Evolutionary conservation across 2,888 invertebrate species (phyloP).

Genomic region (Aphidius colemani): DNA sequence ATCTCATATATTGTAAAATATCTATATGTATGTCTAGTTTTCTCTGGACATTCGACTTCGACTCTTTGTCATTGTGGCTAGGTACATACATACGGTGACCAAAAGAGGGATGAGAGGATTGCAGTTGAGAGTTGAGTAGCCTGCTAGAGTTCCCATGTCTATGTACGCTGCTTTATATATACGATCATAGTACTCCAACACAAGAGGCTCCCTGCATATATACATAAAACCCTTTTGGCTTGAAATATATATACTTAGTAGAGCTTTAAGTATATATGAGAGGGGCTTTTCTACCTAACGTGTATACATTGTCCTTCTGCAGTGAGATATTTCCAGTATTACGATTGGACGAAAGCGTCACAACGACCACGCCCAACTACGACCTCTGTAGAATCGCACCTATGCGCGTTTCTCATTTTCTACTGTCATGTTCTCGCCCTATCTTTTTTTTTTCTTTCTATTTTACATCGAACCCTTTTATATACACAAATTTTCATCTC

Average conservation of each 20-base stretch:
- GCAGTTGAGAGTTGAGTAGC: constrained; percentile 20
- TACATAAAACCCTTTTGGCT: too few relatives aligned
- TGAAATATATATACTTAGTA: constrained; percentile 3
- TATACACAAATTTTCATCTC: neutral
- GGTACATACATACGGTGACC: constrained; percentile 19
- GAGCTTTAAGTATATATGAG: constrained; percentile 8
- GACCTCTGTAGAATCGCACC: constrained; percentile 35
- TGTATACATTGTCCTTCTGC: constrained; percentile 55
- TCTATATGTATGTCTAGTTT: constrained; percentile 12
- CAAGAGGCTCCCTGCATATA: too few relatives aligned
- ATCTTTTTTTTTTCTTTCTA: constrained; percentile 29
- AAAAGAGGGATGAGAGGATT: constrained; percentile 15
- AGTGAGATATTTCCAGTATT: constrained; percentile 50
- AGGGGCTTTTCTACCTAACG: constrained; percentile 33
- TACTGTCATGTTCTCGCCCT: constrained; percentile 32
- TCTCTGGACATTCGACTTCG: constrained; percentile 24
- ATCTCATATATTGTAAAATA: constrained; percentile 8
- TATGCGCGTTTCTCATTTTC: constrained; percentile 34
- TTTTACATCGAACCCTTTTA: constrained; percentile 23
- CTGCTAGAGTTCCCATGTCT: constrained; percentile 14
- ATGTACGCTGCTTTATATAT: neutral
- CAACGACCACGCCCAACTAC: constrained; percentile 51
- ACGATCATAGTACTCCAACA: constrained; percentile 11
- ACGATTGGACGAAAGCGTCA: constrained; percentile 57
- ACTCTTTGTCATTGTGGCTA: constrained; percentile 26